A percentile compares a stretch with the other conserved stretches of the same genome.
Conservation (phyloP, 2,888 invertebrate genomes). For the Harmothoe impar region DNA sequence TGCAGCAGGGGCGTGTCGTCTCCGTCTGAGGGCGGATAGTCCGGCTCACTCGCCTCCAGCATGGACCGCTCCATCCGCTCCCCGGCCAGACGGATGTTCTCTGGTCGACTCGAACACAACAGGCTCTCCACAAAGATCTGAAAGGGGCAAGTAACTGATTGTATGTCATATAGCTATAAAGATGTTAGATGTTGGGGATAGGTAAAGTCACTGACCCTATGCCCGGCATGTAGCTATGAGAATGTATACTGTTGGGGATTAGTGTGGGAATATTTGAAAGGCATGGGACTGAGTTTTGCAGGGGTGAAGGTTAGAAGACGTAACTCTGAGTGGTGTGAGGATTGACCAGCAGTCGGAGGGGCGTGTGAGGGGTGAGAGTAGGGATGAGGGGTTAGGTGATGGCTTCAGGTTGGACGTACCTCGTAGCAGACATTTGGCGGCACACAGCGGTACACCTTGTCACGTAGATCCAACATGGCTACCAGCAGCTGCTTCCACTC, state of each 20-base stretch:
- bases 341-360: neutral
- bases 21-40: constrained; percentile 63
- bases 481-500: constrained; percentile 88
- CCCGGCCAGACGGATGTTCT: constrained; percentile 85
- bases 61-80: constrained; percentile 81
- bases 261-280: too few relatives aligned
- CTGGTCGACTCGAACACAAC: constrained; percentile 87
- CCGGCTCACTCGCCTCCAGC: constrained; percentile 37
- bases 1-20: constrained; percentile 71
- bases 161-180: too few relatives aligned
- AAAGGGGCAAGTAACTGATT: too few relatives aligned
- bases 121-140: constrained; percentile 89
- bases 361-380: neutral
- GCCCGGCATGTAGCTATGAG: too few relatives aligned
- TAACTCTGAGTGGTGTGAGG: too few relatives aligned
- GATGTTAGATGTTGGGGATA: too few relatives aligned
- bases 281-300: too few relatives aligned
- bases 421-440: constrained; percentile 85
- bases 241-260: too few relatives aligned
- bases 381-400: too few relatives aligned
- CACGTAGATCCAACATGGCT: constrained; percentile 88
- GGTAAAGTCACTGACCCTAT: too few relatives aligned
- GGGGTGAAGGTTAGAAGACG: too few relatives aligned
- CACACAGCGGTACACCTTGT: constrained; percentile 86
- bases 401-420: too few relatives aligned